phyloP scores from a whole-genome alignment of 2,113 vertebrate species.

The Oxygymnocypris stewartii region DNA sequence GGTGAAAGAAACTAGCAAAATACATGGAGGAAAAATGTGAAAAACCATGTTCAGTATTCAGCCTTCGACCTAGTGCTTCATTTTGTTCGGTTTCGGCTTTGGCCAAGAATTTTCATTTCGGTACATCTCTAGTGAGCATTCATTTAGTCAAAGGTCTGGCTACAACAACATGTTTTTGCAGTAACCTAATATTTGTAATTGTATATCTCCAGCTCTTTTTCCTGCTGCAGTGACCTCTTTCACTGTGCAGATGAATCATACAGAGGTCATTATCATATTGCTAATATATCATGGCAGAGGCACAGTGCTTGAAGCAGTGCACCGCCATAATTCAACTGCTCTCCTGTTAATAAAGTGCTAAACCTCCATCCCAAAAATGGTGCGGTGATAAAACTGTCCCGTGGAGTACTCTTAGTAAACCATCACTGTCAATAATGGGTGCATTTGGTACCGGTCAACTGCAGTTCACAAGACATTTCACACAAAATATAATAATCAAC shows the following conservation, averaged over 20 bases:
- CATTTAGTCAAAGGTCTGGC: not conserved
- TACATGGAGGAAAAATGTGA: not conserved
- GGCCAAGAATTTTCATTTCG: not conserved
- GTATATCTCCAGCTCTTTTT: not conserved
- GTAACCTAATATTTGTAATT: not conserved
- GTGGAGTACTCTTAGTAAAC: not conserved
- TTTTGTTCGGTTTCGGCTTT: not conserved
- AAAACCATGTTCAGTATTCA: no score
- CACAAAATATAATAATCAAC: not conserved
- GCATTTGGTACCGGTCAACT: not conserved
- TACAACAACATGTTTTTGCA: not conserved
- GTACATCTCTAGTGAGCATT: not conserved
- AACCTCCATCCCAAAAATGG: not conserved
- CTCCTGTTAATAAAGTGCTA: slow-evolving; percentile 7
- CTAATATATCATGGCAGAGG: slow-evolving; percentile 13
- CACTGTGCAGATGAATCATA: slow-evolving; percentile 12
- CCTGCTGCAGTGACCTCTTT: slow-evolving; percentile 2
- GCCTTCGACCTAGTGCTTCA: not conserved
- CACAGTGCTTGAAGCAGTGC: slow-evolving; percentile 14
- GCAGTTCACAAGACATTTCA: not conserved
- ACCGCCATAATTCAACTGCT: slow-evolving; percentile 25
- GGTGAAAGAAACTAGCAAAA: not conserved
- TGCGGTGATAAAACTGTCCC: slow-evolving; percentile 9
- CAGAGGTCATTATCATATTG: slow-evolving; percentile 24
- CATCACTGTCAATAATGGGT: not conserved